Base-by-base conservation (phyloP, 37 sponge, comb jelly and placozoan genomes). In the Aplysina aerophoba region DNA sequence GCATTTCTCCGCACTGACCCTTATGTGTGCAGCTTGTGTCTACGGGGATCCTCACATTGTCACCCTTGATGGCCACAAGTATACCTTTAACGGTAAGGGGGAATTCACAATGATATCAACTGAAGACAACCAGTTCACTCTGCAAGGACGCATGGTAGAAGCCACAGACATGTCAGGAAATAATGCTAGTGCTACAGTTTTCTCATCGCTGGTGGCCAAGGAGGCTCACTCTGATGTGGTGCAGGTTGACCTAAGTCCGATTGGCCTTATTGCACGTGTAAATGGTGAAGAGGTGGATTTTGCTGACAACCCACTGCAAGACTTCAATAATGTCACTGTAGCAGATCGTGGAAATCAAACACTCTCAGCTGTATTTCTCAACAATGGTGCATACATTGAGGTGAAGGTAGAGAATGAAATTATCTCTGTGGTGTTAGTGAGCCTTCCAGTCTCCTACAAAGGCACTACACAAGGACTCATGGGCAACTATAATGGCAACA, bases 1-100 rank as follows among this genome's bases (percentile, higher is more conserved):
- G 8, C 50, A 44, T 44, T 44, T 44, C 50, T 62, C 4, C 28
- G 64, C 64, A 13, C 28, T 62, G 4, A n/a, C 4, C 37, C 73
- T 12, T 40, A 17, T 85, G n/a, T n/a, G n/a, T n/a, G 28, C 54
- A 92, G 92, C 89, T 38, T 92, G 86, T 50, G 50, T 79, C 16
- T 88, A 79, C 80, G 92, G 92, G 41, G 92, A 92, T 80, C 92
- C 92, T 55, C 92, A 92, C 60, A 68, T 89, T 19, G 84, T 92
- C 27, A 92, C 92, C 28, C 77, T 92, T 83, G 92, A 92, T 89
- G 86, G 83, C 0, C 65, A 81, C 81, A 81, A 81, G 37, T 81
- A 81, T 62, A 81, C 78, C 3, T 75, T 75, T 16, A 84, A 71
- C 54, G 59, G 55, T 4, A 50, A 84, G 33, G 92, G 92, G 86